Conservation (phyloP, 2,113 vertebrate species). For the Megatriorchis doriae region DNA sequence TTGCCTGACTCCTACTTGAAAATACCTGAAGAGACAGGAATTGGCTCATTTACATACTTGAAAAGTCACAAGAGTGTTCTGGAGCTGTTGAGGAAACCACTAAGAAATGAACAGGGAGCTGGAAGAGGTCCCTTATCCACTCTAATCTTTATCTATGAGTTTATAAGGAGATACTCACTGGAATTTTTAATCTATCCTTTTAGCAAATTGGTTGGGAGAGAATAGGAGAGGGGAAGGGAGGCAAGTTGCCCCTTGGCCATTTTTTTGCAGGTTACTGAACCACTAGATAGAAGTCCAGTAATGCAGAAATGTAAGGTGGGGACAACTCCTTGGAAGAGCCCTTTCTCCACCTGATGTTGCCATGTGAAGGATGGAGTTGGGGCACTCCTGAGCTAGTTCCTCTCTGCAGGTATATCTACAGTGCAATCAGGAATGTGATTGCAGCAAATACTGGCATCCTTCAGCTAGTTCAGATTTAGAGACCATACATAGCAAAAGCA, state of each 20-base stretch:
- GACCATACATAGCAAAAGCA: neutral
- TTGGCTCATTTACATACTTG: neutral
- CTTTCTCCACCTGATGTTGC: neutral
- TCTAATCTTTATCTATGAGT: neutral
- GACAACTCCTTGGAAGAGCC: neutral
- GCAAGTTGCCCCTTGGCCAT: neutral
- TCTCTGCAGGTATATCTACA: neutral
- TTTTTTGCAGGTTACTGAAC: neutral
- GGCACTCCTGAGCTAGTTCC: neutral
- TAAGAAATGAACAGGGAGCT: neutral
- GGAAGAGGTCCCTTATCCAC: neutral
- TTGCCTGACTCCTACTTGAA: neutral
- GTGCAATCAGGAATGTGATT: neutral
- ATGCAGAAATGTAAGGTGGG: neutral
- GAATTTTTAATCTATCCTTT: neutral
- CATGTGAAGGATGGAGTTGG: neutral
- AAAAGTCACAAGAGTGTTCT: neutral
- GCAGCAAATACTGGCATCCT: neutral
- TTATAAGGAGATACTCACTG: neutral
- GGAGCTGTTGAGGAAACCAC: neutral
- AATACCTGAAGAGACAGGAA: neutral
- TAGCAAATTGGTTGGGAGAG: neutral
- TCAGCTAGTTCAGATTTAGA: neutral
- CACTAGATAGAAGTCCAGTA: neutral
- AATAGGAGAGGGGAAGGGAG: neutral